Percentiles rank a stretch among this genome's conserved stretches.
These are phyloP conservation scores for Drosophila paulistorum DNA, from an alignment of 1,140 invertebrate species.

Conservation along the genomic window DNA sequence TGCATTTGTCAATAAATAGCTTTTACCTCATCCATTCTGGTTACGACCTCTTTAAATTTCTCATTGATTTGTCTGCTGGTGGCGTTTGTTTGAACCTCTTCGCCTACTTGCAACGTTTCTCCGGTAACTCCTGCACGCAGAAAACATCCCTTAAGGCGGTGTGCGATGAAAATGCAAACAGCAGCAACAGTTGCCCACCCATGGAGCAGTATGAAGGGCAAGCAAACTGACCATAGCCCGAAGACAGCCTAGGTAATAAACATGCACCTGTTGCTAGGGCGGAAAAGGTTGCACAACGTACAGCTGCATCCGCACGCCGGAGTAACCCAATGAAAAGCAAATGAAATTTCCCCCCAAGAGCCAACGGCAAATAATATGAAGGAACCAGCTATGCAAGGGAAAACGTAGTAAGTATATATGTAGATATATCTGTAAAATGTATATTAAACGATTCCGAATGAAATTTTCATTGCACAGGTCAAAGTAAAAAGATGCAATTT, in stretches of 20 bases:
- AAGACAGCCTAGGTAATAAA: conserved; percentile 17
- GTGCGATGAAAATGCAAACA: conserved; percentile 57
- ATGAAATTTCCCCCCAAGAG: conserved; percentile 5
- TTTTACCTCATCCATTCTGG: conserved; percentile 8
- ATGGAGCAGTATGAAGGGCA: background rate
- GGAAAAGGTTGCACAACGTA: conserved; percentile 38
- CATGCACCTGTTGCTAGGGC: conserved; percentile 31
- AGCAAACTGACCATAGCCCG: conserved; percentile 15
- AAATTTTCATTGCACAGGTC: conserved; percentile 32
- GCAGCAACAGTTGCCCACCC: conserved; percentile 32
- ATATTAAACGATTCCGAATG: conserved; percentile 43
- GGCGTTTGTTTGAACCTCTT: conserved; percentile 10
- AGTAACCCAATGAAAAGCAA: conserved; percentile 33
- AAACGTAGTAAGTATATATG: conserved; percentile 9
- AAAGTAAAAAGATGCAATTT: conserved; percentile 29
- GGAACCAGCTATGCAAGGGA: conserved; percentile 14
- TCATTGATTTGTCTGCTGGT: conserved; percentile 14
- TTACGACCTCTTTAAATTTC: background rate
- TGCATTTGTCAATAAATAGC: conserved; percentile 23
- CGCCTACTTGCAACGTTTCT: background rate
- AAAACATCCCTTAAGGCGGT: conserved; percentile 40
- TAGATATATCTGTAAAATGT: conserved; percentile 25
- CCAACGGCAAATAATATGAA: conserved; percentile 25
- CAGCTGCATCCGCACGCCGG: conserved; percentile 39
- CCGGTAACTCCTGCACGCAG: background rate